These are phyloP conservation scores for Leuciscus idus DNA, from an alignment of 2,113 vertebrate species.

Conservation along the genomic window DNA sequence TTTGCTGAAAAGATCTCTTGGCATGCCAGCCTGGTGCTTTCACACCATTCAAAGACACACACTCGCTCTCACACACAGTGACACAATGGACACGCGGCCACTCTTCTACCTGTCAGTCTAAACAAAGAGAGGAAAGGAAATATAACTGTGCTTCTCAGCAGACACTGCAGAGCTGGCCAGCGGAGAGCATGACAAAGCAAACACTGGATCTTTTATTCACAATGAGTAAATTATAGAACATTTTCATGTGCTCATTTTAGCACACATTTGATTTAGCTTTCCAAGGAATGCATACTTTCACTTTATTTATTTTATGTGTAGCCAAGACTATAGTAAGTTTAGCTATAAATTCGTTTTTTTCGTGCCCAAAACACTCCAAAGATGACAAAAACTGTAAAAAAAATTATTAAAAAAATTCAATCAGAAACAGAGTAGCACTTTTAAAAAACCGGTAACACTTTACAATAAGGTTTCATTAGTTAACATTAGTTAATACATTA, in stretches of 20 bases:
- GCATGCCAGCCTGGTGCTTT: conserved; percentile 47
- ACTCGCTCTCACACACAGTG: conserved; percentile 42
- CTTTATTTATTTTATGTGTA: neutral
- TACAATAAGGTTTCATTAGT: too few relatives aligned
- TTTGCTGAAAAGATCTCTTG: conserved; percentile 59
- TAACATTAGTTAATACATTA: too few relatives aligned
- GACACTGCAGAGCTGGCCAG: neutral
- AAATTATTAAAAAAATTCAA: too few relatives aligned
- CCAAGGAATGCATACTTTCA: neutral
- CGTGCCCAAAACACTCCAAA: too few relatives aligned
- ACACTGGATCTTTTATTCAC: neutral
- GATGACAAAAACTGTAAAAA: too few relatives aligned
- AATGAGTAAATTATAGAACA: neutral
- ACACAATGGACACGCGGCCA: conserved; percentile 55
- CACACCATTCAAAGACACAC: conserved; percentile 39
- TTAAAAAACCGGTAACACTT: too few relatives aligned
- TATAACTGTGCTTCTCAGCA: conserved; percentile 31
- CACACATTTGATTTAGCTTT: neutral
- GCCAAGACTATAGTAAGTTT: neutral
- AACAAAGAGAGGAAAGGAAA: conserved; percentile 52
- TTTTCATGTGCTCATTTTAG: neutral
- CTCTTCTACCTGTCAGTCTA: conserved; percentile 52
- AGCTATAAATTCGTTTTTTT: neutral
- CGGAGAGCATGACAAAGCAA: conserved; percentile 3
- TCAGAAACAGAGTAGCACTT: too few relatives aligned